Evolutionary conservation across 2,113 vertebrate genomes (phyloP), one percentile per base, ranked within the genome.

Genomic region (Pipra filicauda): DNA sequence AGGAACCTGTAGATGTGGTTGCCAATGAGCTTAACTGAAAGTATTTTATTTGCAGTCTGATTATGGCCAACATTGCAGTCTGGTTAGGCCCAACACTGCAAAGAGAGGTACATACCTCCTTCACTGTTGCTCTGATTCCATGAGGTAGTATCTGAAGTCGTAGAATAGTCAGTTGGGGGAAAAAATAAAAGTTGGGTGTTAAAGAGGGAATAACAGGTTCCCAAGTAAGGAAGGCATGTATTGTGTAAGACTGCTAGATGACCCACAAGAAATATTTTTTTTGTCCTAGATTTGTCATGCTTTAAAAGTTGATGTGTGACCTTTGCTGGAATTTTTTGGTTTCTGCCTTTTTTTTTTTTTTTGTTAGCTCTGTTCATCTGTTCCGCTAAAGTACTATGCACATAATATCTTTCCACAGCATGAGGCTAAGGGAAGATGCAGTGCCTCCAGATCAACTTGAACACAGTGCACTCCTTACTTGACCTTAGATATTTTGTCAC

Each of bases 371-470:
- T 31, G 4, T 37, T 69, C 1, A 1, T 67, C 33, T 74, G 16
- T 55, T 23, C 52, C 81, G n/a, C 8, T 39, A n/a, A 0, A 85
- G 48, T 46, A 39, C 30, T 19, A 17, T n/a, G 11, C 22, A 33
- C 19, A 59, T 44, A 33, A 22, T 49, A 9, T 18, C 12, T 52
- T 78, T 65, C 26, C 6, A 2, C 1, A 72, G 55, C 4, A 3
- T 8, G 28, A 44, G 18, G 37, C 27, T 59, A 23, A 69, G 28
- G 57, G 48, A 80, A 71, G 33, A 75, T 2, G 6, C 12, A 61
- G 49, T 0, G 0, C 33, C 26, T 52, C 46, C 80, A 82, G 37
- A 30, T 70, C 69, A 37, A 0, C 20, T 61, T 39, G 37, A 49
- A 14, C 26, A 22, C 9, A 1, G 9, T 3, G 18, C 27, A 21